A percentile compares a stretch with the other conserved stretches of the same genome.
Evolutionary conservation across 2,113 vertebrate species (phyloP).

Genomic region (Casuarius casuarius): DNA sequence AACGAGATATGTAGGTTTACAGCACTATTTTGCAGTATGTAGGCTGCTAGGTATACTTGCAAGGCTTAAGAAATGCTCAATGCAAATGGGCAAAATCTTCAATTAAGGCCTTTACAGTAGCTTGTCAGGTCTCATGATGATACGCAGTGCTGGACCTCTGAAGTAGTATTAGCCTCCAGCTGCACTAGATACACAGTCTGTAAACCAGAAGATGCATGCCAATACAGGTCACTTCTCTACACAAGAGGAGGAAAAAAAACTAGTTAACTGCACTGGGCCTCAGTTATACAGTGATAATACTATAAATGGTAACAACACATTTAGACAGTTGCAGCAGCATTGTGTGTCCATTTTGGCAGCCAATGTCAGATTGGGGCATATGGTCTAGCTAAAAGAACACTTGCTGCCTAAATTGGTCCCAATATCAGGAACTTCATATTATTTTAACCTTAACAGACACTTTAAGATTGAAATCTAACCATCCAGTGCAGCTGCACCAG

Average conservation of each 20-base stretch:
- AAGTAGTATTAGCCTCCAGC: not conserved
- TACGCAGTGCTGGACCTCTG: not conserved
- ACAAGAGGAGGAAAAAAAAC: not conserved
- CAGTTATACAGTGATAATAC: not conserved
- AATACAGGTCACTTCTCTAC: not conserved
- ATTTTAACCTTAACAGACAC: not conserved
- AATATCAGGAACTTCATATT: not conserved
- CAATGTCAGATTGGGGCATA: fast-evolving
- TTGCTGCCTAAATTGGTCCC: fast-evolving
- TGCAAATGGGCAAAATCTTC: not conserved
- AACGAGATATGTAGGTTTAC: not conserved
- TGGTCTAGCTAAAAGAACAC: too few species aligned
- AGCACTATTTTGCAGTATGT: not conserved
- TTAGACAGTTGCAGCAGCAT: not conserved
- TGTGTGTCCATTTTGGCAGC: fast-evolving
- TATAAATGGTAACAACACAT: not conserved
- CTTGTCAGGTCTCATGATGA: not conserved
- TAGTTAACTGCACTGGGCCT: not conserved
- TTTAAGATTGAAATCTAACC: not conserved
- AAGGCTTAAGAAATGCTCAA: not conserved
- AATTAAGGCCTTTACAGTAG: slow-evolving; percentile 36
- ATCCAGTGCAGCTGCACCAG: too few species aligned
- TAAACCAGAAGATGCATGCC: not conserved
- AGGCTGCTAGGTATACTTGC: not conserved
- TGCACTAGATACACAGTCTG: not conserved